Conservation (phyloP, 2,113 vertebrate species). For the Scartelaos histophorus region DNA sequence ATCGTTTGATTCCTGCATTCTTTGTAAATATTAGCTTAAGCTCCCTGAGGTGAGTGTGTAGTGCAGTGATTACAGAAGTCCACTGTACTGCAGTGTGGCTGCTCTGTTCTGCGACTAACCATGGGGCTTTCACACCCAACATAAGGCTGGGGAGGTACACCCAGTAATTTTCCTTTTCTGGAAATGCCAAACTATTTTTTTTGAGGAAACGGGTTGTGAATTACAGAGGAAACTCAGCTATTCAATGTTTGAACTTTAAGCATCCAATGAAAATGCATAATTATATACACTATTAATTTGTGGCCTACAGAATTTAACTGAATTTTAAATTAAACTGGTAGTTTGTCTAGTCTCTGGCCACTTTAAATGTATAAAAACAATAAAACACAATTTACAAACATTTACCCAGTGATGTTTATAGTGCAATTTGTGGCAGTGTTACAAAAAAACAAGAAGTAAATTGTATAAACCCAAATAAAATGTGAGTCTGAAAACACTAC, state of each 20-base stretch:
- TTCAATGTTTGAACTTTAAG: not conserved
- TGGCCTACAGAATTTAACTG: constrained; percentile 3
- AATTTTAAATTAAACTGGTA: not conserved
- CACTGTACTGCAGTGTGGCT: constrained; percentile 57
- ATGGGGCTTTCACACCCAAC: constrained; percentile 63
- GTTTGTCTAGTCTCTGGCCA: not conserved
- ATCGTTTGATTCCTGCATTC: constrained; percentile 73
- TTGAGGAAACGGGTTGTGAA: constrained; percentile 29
- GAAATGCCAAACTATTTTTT: constrained; percentile 47
- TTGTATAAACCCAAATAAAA: constrained; percentile 18
- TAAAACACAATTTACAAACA: constrained; percentile 1
- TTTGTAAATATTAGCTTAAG: constrained; percentile 79
- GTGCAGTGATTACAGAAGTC: constrained; percentile 64
- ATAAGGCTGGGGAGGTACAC: constrained; percentile 46
- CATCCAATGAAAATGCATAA: constrained; percentile 10
- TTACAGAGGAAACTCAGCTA: constrained; percentile 24
- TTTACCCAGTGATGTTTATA: not conserved
- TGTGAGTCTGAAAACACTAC: not conserved
- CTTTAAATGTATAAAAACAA: not conserved
- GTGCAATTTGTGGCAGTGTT: not conserved
- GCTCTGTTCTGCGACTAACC: constrained; percentile 64
- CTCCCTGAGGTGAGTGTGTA: constrained; percentile 70
- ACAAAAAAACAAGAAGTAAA: not conserved
- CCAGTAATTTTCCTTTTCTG: constrained; percentile 75
- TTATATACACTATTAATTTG: not conserved